Evolutionary conservation across 1,140 invertebrate species (phyloP).

Genomic region (Mizuhopecten yessoensis): DNA sequence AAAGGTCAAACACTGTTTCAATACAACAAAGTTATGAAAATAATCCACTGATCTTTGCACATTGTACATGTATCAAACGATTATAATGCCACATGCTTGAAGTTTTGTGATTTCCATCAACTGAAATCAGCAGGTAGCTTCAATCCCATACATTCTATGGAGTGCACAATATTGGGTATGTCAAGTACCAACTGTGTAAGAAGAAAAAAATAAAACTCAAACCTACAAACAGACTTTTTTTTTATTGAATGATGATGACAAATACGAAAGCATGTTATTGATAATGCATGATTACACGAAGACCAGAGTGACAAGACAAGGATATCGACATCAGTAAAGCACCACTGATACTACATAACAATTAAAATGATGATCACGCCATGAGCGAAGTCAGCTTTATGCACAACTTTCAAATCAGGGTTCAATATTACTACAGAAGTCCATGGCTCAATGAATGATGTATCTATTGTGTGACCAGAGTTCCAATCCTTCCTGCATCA

Average conservation of each 20-base stretch:
- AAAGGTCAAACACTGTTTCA: background rate
- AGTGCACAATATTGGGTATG: no score
- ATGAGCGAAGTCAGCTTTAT: background rate
- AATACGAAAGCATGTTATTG: background rate
- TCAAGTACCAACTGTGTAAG: background rate
- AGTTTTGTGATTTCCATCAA: background rate
- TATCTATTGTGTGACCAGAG: background rate
- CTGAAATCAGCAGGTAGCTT: background rate
- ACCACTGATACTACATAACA: background rate
- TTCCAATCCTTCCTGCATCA: background rate
- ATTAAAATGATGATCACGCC: no score
- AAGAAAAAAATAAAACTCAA: constrained; percentile 16
- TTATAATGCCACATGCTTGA: background rate
- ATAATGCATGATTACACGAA: constrained; percentile 5
- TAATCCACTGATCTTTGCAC: background rate
- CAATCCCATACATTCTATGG: background rate
- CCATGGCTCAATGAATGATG: background rate
- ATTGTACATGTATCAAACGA: background rate
- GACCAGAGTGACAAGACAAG: constrained; percentile 12
- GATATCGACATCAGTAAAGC: background rate
- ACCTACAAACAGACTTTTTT: constrained; percentile 2
- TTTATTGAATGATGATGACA: constrained; percentile 1
- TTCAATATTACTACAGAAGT: background rate
- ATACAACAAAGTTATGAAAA: background rate
- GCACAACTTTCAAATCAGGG: background rate